These are phyloP conservation scores for Odocoileus virginianus DNA, from an alignment of 2,113 vertebrate species.

Conservation along the genomic window DNA sequence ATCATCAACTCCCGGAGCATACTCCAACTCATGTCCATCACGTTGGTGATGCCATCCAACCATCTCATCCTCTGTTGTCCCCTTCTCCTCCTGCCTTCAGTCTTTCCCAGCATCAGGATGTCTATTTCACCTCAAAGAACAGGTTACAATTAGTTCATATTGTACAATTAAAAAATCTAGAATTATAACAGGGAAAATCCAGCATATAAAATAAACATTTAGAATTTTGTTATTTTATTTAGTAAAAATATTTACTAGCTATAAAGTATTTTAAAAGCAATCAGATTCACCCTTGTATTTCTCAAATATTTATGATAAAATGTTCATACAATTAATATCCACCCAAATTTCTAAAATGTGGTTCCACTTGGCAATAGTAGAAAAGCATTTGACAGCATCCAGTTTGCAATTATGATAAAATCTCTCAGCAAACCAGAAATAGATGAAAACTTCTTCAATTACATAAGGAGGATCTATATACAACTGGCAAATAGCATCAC, in stretches of 20 bases:
- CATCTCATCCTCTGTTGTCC: background rate
- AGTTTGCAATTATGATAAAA: background rate
- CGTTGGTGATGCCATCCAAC: background rate
- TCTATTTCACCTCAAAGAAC: background rate
- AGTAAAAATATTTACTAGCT: background rate
- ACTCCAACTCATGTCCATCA: background rate
- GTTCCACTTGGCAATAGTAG: background rate
- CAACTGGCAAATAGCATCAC: background rate
- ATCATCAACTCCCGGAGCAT: background rate
- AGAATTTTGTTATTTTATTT: background rate
- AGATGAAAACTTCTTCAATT: background rate
- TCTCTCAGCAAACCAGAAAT: background rate
- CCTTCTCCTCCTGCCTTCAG: background rate
- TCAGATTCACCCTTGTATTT: background rate
- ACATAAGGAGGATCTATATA: background rate
- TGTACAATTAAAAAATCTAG: background rate
- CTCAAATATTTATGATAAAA: background rate
- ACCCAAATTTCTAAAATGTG: background rate
- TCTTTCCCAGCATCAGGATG: background rate
- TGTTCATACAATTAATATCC: background rate
- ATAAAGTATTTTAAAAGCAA: background rate
- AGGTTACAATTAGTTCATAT: background rate
- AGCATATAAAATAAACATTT: background rate
- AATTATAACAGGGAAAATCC: background rate
- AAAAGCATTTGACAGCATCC: background rate